Base-by-base conservation (phyloP, 1,140 invertebrate genomes). In the Homalodisca vitripennis region DNA sequence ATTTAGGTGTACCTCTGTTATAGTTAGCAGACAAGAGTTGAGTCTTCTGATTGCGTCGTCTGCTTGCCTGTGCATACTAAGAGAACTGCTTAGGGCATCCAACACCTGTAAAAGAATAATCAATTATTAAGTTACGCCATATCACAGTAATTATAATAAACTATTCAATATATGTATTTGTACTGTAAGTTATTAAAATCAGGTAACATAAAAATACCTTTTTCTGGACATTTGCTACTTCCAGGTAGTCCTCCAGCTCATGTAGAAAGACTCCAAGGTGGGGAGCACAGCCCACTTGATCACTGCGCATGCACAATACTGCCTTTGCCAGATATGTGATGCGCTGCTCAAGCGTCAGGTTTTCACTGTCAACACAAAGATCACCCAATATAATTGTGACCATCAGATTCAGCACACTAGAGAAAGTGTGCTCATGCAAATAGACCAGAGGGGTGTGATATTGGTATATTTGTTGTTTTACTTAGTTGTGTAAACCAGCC, bases 281-380 rank as follows among this genome's bases (percentile, higher is more conserved):
- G 3, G 88, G 87, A 22, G 89, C 91, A 48, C 87, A 88, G 14
- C 89, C 90, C 47, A 88, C 86, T 75, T 91, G 89, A 69, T 93
- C 91, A 75, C 93, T 94, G 76, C 95, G 88, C 85, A 96, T 91
- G 79, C 95, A 98, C 82, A 98, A 92, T 48, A 98, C 91, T n/a
- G 96, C 95, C 73, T 95, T 85, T 1, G 94, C 93, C 75, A 99
- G 80, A 82, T 98, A 98, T 75, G 93, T 90, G 31, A 98, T 86
- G 60, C 96, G 86, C 77, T 96, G 84, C 14, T 85, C 79, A 30
- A 93, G 79, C 0, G 83, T 81, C 70, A 91, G 82, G 27, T 82
- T 83, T 24, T 85, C 82, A 31, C 87, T 91, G 75, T 41, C 77
- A 77, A 72, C 73, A 72, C 69, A 27, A 70, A 70, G 3, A 27